These are phyloP conservation scores for Rhabdornis inornatus DNA, from an alignment of 2,113 vertebrate species.

Conservation along the genomic window DNA sequence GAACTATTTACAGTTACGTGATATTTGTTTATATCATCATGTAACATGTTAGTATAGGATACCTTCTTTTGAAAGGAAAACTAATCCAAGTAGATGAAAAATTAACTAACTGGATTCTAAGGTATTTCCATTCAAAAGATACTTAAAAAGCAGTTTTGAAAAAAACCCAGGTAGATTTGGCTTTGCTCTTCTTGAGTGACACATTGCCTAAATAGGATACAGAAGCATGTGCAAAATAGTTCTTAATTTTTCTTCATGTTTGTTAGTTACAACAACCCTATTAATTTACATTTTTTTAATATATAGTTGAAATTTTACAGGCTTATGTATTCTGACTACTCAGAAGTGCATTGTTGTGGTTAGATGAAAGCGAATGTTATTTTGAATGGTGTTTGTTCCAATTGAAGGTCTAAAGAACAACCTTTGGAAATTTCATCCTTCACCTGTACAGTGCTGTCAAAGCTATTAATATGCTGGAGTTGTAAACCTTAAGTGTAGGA, in stretches of 20 bases:
- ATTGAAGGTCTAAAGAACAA: background rate
- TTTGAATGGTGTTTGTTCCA: background rate
- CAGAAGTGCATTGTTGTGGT: background rate
- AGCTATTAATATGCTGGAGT: background rate
- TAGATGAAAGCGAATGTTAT: background rate
- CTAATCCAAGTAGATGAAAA: background rate
- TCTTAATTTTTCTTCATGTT: background rate
- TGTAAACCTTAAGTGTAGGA: background rate
- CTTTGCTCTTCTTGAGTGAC: background rate
- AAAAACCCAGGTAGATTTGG: rapidly evolving
- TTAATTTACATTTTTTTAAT: background rate
- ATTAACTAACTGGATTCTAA: background rate
- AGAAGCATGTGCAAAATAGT: background rate
- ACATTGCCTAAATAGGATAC: background rate
- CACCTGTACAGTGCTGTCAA: background rate
- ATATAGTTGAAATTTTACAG: background rate
- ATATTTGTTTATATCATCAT: background rate
- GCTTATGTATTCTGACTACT: background rate
- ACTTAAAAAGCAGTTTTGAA: background rate
- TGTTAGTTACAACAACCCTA: background rate
- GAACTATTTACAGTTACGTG: background rate
- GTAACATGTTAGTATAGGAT: rapidly evolving
- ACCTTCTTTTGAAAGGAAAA: background rate
- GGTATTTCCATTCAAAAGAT: background rate
- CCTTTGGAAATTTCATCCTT: background rate